Evolutionary conservation across 2,113 vertebrate genomes (phyloP).

Genomic region (Pluvialis apricaria): DNA sequence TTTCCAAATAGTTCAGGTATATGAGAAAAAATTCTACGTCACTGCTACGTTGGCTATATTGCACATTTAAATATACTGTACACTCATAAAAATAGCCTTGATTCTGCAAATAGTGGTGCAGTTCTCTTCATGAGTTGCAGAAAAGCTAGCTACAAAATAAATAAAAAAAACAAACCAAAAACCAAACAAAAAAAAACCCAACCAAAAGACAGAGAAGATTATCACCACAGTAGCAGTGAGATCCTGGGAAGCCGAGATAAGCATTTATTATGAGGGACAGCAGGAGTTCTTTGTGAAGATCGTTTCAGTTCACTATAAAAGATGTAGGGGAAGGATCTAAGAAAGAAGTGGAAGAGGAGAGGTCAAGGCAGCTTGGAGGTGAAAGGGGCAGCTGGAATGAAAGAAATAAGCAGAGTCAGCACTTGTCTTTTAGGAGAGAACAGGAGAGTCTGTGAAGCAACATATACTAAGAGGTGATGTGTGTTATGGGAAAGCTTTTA

Average conservation of each 20-base stretch:
- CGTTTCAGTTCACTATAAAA: not conserved
- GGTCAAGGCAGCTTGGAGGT: not conserved
- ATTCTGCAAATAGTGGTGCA: not conserved
- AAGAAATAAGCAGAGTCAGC: not conserved
- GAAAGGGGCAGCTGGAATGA: not conserved
- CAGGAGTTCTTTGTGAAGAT: not conserved
- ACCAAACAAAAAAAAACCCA: no score
- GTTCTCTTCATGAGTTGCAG: not conserved
- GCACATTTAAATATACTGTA: not conserved
- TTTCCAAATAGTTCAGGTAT: not conserved
- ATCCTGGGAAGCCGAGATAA: not conserved
- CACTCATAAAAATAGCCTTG: not conserved
- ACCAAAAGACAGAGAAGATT: not conserved
- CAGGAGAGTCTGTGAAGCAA: not conserved
- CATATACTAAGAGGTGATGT: not conserved
- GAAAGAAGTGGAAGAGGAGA: not conserved
- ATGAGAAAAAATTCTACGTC: not conserved
- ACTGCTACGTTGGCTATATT: not conserved
- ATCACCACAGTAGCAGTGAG: not conserved
- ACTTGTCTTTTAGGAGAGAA: not conserved
- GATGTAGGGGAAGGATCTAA: not conserved
- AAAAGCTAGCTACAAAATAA: not conserved
- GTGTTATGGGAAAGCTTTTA: not conserved
- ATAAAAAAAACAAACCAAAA: no score
- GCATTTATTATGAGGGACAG: not conserved